Evolutionary conservation across 1,140 invertebrate species (phyloP).

Genomic region (Drosophila sucinea): DNA sequence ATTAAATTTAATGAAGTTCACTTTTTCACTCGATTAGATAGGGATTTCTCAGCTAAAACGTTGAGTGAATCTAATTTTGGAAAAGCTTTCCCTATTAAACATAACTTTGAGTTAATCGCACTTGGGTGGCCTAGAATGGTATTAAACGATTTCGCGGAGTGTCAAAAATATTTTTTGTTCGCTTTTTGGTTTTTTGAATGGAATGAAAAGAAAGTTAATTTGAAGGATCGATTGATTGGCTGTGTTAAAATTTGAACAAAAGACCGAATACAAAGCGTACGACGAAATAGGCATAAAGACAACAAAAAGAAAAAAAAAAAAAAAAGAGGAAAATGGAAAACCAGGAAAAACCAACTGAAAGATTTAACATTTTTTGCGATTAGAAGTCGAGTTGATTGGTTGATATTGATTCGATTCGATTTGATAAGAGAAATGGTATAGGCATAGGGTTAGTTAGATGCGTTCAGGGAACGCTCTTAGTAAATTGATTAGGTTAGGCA

Average conservation of each 20-base stretch:
- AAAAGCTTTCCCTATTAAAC: no score
- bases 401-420: conserved; percentile 7
- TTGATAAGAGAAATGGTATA: neutral
- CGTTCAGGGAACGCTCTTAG: conserved; percentile 51
- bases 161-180: neutral
- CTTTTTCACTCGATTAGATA: no score
- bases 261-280: conserved; percentile 27
- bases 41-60: no score
- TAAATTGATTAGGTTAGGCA: conserved; percentile 42
- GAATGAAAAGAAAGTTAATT: conserved; percentile 20
- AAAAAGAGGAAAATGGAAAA: neutral
- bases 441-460: conserved; percentile 43
- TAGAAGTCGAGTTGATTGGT: conserved; percentile 21
- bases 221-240: conserved; percentile 71
- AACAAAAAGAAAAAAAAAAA: neutral
- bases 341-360: conserved; percentile 6
- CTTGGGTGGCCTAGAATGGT: neutral
- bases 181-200: neutral
- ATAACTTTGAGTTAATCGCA: no score
- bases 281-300: conserved; percentile 28
- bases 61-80: no score
- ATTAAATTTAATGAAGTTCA: no score
- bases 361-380: conserved; percentile 21
- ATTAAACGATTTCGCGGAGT: neutral
- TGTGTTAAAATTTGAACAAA: conserved; percentile 59